Evolutionary conservation across 2,888 invertebrate species (phyloP).

Genomic region (Polylopha cassiicola): DNA sequence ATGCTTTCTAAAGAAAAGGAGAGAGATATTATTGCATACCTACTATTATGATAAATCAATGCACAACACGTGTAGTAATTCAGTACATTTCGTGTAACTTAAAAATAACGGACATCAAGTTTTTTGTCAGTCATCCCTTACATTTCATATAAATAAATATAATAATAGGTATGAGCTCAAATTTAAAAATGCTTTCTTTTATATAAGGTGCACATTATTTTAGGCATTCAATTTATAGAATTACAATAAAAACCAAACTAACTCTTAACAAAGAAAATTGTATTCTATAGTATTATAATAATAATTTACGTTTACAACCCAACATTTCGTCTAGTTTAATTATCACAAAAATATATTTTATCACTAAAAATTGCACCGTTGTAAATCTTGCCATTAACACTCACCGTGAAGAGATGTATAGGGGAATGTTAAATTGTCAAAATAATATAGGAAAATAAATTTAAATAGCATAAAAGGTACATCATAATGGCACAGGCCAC

Average conservation of each 20-base stretch:
- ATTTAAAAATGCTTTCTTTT: constrained; percentile 5
- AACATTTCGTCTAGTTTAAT: constrained; percentile 2
- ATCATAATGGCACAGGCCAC: too few relatives aligned
- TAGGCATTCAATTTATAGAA: neutral
- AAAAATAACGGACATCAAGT: too few relatives aligned
- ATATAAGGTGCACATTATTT: neutral
- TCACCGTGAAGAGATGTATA: neutral
- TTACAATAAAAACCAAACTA: neutral
- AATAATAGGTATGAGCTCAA: too few relatives aligned
- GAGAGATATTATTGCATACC: too few relatives aligned
- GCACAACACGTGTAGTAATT: too few relatives aligned
- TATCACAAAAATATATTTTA: constrained; percentile 12
- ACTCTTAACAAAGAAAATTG: constrained; percentile 4
- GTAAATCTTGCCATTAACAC: neutral
- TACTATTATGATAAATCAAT: too few relatives aligned
- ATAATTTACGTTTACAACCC: constrained; percentile 8
- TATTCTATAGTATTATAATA: constrained; percentile 2
- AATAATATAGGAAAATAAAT: too few relatives aligned
- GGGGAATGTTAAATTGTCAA: constrained; percentile 14
- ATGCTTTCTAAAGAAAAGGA: too few relatives aligned
- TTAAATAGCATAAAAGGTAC: too few relatives aligned
- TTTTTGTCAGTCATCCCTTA: too few relatives aligned
- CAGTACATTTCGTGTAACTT: too few relatives aligned
- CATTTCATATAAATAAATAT: too few relatives aligned
- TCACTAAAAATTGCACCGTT: constrained; percentile 16